Conservation (phyloP, 1,140 invertebrate species). For the Drosophila hydei region DNA sequence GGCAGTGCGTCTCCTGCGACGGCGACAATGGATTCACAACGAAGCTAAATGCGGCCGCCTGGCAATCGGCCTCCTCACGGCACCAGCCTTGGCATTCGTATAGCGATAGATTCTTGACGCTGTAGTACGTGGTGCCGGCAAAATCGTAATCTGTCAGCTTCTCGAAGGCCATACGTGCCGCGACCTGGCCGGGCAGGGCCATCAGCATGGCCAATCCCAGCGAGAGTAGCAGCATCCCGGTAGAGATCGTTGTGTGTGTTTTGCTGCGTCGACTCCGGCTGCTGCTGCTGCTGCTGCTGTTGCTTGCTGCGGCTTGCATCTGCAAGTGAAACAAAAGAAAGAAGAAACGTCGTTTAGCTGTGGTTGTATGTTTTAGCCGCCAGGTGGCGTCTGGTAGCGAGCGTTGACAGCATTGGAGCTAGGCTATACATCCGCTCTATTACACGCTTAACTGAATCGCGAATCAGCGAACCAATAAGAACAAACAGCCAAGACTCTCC, state of each 20-base stretch:
- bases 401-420: constrained; percentile 13
- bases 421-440: constrained; percentile 63
- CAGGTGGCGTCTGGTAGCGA: constrained; percentile 13
- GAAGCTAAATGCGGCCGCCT: constrained; percentile 95
- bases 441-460: constrained; percentile 76
- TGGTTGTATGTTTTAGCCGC: constrained; percentile 1
- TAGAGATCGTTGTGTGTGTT: constrained; percentile 23
- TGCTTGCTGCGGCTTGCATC: constrained; percentile 52
- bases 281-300: constrained; percentile 25
- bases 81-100: constrained; percentile 98
- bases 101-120: constrained; percentile 94
- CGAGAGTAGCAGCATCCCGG: constrained; percentile 28
- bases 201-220: constrained; percentile 41
- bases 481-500: not conserved
- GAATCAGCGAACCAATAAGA: constrained; percentile 69
- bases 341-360: not conserved
- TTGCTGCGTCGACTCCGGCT: constrained; percentile 28
- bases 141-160: constrained; percentile 97
- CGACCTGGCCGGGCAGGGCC: constrained; percentile 43
- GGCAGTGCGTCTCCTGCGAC: constrained; percentile 95
- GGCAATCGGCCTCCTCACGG: constrained; percentile 94
- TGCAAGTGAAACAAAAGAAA: constrained; percentile 4
- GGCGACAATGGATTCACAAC: constrained; percentile 95
- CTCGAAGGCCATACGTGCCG: constrained; percentile 93
- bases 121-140: constrained; percentile 95